phyloP scores from a whole-genome alignment of 2,113 vertebrate species.

The Mellivora capensis region DNA sequence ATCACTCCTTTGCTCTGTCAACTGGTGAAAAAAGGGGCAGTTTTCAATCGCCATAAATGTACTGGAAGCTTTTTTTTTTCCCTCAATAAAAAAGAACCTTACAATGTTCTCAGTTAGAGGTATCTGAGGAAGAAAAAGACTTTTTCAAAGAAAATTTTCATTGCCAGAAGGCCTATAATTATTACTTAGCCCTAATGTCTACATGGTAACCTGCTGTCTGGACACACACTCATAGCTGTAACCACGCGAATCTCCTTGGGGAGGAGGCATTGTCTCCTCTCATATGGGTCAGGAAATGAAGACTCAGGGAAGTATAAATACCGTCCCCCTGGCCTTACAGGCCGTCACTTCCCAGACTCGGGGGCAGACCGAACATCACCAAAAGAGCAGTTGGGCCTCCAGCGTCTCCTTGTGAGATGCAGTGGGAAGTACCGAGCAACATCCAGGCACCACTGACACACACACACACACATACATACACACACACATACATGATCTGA shows the following conservation, averaged over 20 bases:
- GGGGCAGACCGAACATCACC: rapidly evolving
- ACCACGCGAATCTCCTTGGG: rapidly evolving
- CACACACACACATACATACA: background rate
- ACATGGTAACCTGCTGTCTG: too few species aligned
- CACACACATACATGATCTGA: background rate
- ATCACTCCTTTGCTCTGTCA: background rate
- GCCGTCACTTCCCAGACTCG: rapidly evolving
- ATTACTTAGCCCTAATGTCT: background rate
- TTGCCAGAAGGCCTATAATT: background rate
- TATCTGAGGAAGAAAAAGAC: constrained; percentile 20
- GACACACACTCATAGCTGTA: rapidly evolving
- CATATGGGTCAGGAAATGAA: background rate
- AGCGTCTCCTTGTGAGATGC: rapidly evolving
- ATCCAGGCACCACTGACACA: rapidly evolving
- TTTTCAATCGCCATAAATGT: background rate
- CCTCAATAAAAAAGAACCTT: constrained; percentile 5
- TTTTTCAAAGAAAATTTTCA: background rate
- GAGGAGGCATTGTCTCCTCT: too few species aligned
- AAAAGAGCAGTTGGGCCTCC: background rate
- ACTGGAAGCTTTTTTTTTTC: background rate
- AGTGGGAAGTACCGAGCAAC: too few species aligned
- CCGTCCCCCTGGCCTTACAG: background rate
- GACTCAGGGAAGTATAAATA: background rate
- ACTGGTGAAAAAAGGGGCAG: constrained; percentile 37
- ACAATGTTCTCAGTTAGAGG: constrained; percentile 41